These are phyloP conservation scores for Camelus bactrianus DNA, from an alignment of 2,113 vertebrate species.

Conservation along the genomic window DNA sequence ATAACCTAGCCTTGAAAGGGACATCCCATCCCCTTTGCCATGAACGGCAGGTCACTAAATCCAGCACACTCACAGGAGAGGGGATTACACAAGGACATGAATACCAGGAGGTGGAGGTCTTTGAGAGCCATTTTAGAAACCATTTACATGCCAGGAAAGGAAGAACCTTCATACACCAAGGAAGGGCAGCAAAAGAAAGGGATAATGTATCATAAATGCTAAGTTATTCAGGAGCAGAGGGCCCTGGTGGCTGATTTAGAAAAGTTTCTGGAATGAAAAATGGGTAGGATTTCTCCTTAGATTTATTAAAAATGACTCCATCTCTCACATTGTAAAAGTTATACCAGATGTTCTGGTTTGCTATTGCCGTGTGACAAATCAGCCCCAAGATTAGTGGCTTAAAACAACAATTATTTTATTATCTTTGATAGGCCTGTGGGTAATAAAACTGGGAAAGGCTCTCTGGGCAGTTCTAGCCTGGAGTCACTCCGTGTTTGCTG, in stretches of 20 bases:
- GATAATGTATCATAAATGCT: neutral
- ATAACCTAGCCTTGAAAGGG: neutral
- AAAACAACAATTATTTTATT: neutral
- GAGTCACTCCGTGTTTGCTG: neutral
- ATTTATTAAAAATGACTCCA: neutral
- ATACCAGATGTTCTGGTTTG: neutral
- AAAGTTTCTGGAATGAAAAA: neutral
- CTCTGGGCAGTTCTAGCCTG: neutral
- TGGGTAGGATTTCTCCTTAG: neutral
- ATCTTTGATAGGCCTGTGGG: neutral
- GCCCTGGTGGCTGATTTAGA: neutral
- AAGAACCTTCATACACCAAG: neutral
- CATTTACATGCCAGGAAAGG: neutral
- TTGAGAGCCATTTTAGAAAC: neutral
- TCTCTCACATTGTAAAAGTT: neutral
- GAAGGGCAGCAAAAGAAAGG: neutral
- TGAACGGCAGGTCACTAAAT: neutral
- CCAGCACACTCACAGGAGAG: neutral
- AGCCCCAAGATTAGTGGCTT: neutral
- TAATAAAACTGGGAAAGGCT: neutral
- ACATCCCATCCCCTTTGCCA: neutral
- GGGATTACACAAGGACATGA: neutral
- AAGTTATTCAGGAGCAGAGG: neutral
- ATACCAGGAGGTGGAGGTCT: neutral
- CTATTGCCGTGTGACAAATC: neutral